Evolutionary conservation across 2,113 vertebrate genomes (phyloP).

Genomic region (Cryptoleucopteryx plumbea): DNA sequence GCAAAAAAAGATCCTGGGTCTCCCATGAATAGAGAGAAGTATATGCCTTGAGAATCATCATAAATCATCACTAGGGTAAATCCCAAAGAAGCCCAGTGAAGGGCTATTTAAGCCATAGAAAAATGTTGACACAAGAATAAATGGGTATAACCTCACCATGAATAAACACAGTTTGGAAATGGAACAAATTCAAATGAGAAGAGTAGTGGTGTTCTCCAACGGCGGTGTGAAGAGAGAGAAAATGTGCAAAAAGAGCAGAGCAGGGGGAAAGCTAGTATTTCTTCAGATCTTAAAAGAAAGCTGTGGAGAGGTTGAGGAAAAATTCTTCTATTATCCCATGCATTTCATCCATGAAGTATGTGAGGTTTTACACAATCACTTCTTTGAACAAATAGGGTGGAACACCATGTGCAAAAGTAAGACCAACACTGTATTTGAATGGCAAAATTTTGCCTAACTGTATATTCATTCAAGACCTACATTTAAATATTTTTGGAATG

Average conservation of each 20-base stretch:
- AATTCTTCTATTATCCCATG: not conserved
- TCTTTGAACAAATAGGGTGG: not conserved
- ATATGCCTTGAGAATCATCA: not conserved
- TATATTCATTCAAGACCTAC: not conserved
- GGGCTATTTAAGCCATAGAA: constrained; percentile 43
- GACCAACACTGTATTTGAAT: not conserved
- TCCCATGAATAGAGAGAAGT: not conserved
- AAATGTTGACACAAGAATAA: constrained; percentile 53
- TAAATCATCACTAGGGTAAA: constrained; percentile 28
- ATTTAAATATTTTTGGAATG: not conserved
- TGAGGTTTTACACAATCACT: not conserved
- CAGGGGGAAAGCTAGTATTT: not conserved
- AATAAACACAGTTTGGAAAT: constrained; percentile 51
- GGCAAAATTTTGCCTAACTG: not conserved
- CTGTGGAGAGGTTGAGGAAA: not conserved
- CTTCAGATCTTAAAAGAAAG: constrained; percentile 15
- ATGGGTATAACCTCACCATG: constrained; percentile 29
- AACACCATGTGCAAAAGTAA: not conserved
- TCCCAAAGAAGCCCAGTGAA: not conserved
- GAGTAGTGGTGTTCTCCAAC: not conserved
- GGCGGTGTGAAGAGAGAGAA: not conserved
- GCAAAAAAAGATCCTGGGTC: not conserved
- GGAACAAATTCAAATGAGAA: constrained; percentile 30
- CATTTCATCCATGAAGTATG: not conserved
- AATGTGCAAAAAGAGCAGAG: not conserved